Evolutionary conservation across 2,113 vertebrate genomes (phyloP).

Genomic region (Crotalus helleri): DNA sequence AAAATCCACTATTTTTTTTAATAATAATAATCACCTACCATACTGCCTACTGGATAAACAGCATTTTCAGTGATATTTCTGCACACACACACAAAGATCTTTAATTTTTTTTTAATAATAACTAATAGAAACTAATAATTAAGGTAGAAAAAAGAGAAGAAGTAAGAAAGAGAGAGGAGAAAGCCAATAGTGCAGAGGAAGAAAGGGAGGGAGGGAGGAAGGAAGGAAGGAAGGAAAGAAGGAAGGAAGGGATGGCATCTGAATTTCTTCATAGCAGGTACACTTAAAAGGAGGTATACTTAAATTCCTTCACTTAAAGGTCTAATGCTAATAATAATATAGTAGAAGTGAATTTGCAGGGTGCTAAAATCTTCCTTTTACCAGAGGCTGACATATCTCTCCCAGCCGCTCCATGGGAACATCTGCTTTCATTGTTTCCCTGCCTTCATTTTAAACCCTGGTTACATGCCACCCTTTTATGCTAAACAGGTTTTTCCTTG

Average conservation of each 20-base stretch:
- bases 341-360: slow-evolving; percentile 55
- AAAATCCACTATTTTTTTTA: not conserved
- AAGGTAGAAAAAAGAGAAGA: not conserved
- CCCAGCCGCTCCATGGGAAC: slow-evolving; percentile 69
- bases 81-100: slow-evolving; percentile 31
- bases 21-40: slow-evolving; percentile 21
- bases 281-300: not conserved
- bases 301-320: slow-evolving; percentile 58
- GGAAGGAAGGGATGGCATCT: not conserved
- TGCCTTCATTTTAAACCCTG: slow-evolving; percentile 38
- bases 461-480: slow-evolving; percentile 69
- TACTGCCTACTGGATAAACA: slow-evolving; percentile 43
- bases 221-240: not conserved
- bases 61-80: slow-evolving; percentile 36
- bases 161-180: not conserved
- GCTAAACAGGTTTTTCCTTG: slow-evolving; percentile 78
- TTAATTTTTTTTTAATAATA: slow-evolving; percentile 7
- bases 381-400: slow-evolving; percentile 62
- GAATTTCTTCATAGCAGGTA: not conserved
- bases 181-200: not conserved
- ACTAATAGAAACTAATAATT: not conserved
- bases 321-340: slow-evolving; percentile 60
- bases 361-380: slow-evolving; percentile 61
- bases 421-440: slow-evolving; percentile 74
- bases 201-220: not conserved